Evolutionary conservation across 2,888 invertebrate genomes (phyloP), one percentile per base, ranked within the genome.

Genomic region (Callyntrura guangdongensis): DNA sequence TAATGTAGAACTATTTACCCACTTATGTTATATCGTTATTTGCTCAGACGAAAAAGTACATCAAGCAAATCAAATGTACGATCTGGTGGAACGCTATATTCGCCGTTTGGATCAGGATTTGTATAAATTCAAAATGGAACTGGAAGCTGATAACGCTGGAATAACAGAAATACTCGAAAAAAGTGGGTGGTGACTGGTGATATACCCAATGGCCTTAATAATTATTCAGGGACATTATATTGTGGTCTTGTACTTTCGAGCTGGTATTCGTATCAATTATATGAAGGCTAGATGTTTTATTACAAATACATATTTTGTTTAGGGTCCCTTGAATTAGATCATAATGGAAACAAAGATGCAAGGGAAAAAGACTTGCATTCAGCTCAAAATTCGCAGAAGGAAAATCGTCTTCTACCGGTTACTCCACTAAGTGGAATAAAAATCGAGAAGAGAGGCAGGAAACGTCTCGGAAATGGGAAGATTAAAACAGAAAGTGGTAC

Each of bases 101-200:
- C 96, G 98, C 91, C 96, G 98, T 95, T 95, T 99, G 86, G 98
- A 97, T 95, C 96, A 96, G 95, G 99, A 99, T 95, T 95, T 99
- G 82, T 97, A 98, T 94, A 99, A 99, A 95, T 99, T 99, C 95
- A 99, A 99, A 95, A 98, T 99, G 96, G 99, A 99, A 95, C 95
- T 99, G 90, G 99, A 99, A 95, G 99, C 99, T 0, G 99, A 99
- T 95, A 98, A 99, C 96, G 98, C 99, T 94, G 99, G 99, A 3
- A 99, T 99, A 85, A 99, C 99, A 0, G 99, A 99, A 95, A 96
- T 98, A 81, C 95, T 99, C 92, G 99, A 99, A 95, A 98, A 98
- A 95, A 96, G 96, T 95, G 94, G 12, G 64, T 45, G 20, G 56
- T n/a, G 14, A n/a, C 47, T 47, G 47, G 11, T 47, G 11, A 47